Base-by-base conservation (phyloP, 2,113 vertebrate species). In the Chroicocephalus ridibundus region DNA sequence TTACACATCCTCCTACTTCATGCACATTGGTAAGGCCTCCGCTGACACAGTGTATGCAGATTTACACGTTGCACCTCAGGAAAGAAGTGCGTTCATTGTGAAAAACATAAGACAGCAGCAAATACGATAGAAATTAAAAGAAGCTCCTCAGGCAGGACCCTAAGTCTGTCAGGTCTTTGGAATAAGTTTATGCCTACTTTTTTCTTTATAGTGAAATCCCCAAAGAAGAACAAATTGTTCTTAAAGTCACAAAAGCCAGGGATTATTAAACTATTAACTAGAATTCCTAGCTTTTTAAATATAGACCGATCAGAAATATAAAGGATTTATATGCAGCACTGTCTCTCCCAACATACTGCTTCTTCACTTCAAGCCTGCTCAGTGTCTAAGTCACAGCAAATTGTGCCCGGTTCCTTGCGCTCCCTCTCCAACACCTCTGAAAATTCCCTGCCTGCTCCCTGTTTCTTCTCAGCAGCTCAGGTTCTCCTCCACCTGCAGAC, bases 401-500 rank as follows among this genome's bases (percentile, higher is more conserved):
- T 80, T 7, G 1, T 74, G 13, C 46, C 11, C 18, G 44, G 6
- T 65, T 90, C n/a, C 52, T 24, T 40, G 8, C 54, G 18, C 31
- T 86, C 10, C 11, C n/a, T 66, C n/a, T 86, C 16, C 57, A 90
- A 75, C 38, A 91, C 32, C n/a, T 91, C 57, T 85, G 52, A 95
- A 91, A 85, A 54, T 85, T 76, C 71, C 61, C 60, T 58, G 11
- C 71, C 81, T 66, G 27, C 40, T 81, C 20, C 6, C 15, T 47
- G 5, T 54, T 80, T 86, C 66, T 88, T 60, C 57, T 75, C 42
- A 85, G 38, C 51, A 87, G 10, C 44, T 87, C 88, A 90, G 38
- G 44, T 95, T 94, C 57, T 93, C 38, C 62, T 93, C 85, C 82
- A 91, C 90, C 78, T 86, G 65, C 78, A 76, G 57, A 82, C 55